Conservation (phyloP, 1,140 invertebrate species). For the Drosophila cardini region DNA sequence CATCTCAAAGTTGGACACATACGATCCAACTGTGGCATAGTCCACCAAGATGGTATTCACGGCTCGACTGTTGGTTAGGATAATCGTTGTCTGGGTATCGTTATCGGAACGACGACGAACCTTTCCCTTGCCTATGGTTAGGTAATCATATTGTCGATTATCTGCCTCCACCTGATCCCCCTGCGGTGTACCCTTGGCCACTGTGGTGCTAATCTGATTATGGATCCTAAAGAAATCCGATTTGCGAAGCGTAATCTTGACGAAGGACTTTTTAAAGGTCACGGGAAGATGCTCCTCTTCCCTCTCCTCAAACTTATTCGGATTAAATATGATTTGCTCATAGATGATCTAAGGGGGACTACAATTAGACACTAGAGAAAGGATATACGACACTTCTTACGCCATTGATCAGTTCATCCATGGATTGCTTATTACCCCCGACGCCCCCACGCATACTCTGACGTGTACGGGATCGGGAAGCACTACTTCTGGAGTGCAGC, state of each 20-base stretch:
- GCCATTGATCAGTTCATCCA: conserved; percentile 65
- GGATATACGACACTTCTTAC: conserved; percentile 10
- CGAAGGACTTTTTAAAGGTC: conserved; percentile 62
- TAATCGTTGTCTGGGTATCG: conserved; percentile 88
- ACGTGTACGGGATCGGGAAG: conserved; percentile 40
- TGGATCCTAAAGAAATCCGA: conserved; percentile 88
- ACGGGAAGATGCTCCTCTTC: neutral
- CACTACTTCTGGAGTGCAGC: neutral
- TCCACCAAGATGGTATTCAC: conserved; percentile 86
- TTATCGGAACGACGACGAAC: conserved; percentile 87
- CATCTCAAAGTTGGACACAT: conserved; percentile 90
- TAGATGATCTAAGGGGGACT: conserved; percentile 39
- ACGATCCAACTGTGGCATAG: conserved; percentile 86
- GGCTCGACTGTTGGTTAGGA: conserved; percentile 86
- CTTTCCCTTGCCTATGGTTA: conserved; percentile 88
- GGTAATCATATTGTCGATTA: conserved; percentile 88
- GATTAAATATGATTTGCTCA: conserved; percentile 61
- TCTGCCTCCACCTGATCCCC: conserved; percentile 86
- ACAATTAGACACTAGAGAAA: neutral
- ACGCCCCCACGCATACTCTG: conserved; percentile 57
- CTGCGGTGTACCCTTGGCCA: conserved; percentile 86
- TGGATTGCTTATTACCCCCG: conserved; percentile 67
- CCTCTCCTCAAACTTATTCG: neutral
- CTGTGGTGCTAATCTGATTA: conserved; percentile 87
- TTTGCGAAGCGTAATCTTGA: conserved; percentile 88